Percentiles rank a stretch among this genome's conserved stretches.
Evolutionary conservation across 2,888 invertebrate species (phyloP).

Genomic region (Eupithecia vulgata): DNA sequence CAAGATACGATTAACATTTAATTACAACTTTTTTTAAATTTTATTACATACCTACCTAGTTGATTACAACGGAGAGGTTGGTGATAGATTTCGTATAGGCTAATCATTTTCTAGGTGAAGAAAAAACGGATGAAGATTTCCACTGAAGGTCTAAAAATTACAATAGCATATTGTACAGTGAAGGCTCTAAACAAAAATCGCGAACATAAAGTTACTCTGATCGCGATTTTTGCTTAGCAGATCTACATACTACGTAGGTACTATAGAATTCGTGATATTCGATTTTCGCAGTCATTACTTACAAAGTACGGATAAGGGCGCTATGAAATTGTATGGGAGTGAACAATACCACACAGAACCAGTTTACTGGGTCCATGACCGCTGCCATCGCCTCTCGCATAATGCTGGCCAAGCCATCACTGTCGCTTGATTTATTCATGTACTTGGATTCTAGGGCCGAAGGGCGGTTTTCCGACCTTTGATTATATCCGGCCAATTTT

Average conservation of each 20-base stretch:
- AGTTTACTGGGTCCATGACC: conserved; percentile 81
- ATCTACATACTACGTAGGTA: neutral
- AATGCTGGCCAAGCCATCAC: conserved; percentile 59
- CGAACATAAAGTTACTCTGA: neutral
- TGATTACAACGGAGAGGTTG: neutral
- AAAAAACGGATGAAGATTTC: neutral
- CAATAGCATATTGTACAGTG: neutral
- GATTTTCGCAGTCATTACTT: conserved; percentile 6
- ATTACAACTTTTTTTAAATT: neutral
- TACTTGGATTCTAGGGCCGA: conserved; percentile 40
- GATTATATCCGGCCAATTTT: neutral
- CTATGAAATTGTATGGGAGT: conserved; percentile 49
- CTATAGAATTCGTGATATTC: neutral
- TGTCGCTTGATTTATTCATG: conserved; percentile 68
- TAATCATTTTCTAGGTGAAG: neutral
- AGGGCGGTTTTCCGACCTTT: conserved; percentile 24
- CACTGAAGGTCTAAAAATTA: neutral
- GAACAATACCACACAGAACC: conserved; percentile 74
- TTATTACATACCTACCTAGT: neutral
- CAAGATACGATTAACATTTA: no score
- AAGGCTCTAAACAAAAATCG: neutral
- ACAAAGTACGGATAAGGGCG: conserved; percentile 28
- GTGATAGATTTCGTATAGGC: neutral
- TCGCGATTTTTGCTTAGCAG: neutral
- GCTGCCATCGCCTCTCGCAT: conserved; percentile 68